Base-by-base conservation (phyloP, 2,888 invertebrate species). In the Liposcelis brunnea region DNA sequence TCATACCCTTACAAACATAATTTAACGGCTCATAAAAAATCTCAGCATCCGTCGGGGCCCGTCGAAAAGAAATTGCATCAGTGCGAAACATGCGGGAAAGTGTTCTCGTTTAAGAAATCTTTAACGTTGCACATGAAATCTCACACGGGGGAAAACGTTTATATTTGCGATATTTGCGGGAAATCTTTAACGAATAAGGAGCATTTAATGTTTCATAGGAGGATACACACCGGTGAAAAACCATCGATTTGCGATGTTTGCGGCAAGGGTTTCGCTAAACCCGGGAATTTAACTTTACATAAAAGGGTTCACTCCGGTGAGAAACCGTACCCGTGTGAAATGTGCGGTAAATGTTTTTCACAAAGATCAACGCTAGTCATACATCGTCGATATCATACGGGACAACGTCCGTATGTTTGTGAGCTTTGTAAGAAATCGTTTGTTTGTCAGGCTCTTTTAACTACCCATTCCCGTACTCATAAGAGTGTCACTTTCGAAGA, bases 151-250 rank as follows among this genome's bases (percentile, higher is more conserved):
- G 62, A 60, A 38, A 64, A 64, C 38, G 61, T 61, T 31, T 65
- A 67, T 43, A 63, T 74, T 0, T 76, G 76, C 48, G 73, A 75
- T 46, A 59, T 70, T 2, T 75, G 75, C 51, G 74, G 73, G 0
- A 74, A 74, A 52, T 65, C 67, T 1, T 55, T 74, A 12, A 62
- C 66, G 1, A 69, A 63, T 44, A 62, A 59, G 19, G 70, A 68
- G 49, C 72, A 72, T 46, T 54, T 75, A 37, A 68, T 68, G 47
- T 62, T 67, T 19, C 72, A 74, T 50, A 62, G 66, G 35, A 58
- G 67, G 15, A 66, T 67, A 40, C 72, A 72, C 49, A 69, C 67
- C 1, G 71, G 71, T 0, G 71, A 71, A 48, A 71, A 70, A 51
- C 72, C 74, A 1, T 64, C 64, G 48, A 62, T 63, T 1, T 68